A percentile compares a stretch with the other conserved stretches of the same genome.
Conservation (phyloP, 2,113 vertebrate genomes). For the Lepus europaeus region DNA sequence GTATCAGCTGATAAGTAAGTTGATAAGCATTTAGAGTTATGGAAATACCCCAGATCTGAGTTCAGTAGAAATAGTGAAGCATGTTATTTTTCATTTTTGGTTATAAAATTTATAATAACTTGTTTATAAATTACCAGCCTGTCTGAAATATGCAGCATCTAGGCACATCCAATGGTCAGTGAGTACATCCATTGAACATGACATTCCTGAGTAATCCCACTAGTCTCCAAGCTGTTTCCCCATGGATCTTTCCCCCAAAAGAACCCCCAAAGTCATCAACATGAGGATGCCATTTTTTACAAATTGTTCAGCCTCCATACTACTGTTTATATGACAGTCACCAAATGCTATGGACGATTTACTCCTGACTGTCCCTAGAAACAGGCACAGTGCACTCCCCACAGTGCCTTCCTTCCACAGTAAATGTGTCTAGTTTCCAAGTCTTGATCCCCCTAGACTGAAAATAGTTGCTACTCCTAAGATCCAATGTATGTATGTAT, state of each 20-base stretch:
- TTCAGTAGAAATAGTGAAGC: not conserved
- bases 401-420: fast-evolving
- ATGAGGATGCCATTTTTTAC: not conserved
- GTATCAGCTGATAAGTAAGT: not conserved
- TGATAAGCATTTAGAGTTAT: not conserved
- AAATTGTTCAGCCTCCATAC: not conserved
- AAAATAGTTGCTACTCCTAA: not conserved
- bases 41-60: not conserved
- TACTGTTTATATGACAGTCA: not conserved
- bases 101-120: not conserved
- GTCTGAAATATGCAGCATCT: not conserved
- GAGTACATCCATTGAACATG: not conserved
- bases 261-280: not conserved
- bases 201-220: not conserved
- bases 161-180: not conserved
- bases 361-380: not conserved
- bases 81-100: not conserved
- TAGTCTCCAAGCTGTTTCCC: not conserved
- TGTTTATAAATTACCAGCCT: not conserved
- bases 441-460: not conserved
- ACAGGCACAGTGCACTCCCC: not conserved
- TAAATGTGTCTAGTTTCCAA: not conserved
- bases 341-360: not conserved
- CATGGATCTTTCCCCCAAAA: not conserved
- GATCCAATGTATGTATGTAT: not conserved